phyloP scores from a whole-genome alignment of 2,797 vertebrate species.

The Anguilla pacifica region DNA sequence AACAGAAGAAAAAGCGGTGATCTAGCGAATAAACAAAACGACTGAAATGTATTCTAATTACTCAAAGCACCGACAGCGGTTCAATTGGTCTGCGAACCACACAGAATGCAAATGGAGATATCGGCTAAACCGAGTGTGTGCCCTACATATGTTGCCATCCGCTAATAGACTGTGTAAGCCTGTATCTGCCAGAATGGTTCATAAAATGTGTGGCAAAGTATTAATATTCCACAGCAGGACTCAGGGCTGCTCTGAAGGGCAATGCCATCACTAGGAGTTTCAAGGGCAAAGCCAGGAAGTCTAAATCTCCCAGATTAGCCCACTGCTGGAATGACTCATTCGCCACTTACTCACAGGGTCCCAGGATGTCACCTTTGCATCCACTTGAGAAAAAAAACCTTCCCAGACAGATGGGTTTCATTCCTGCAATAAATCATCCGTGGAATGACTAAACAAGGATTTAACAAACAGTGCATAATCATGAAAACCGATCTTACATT shows the following conservation, averaged over 20 bases:
- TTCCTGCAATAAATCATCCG: conserved; percentile 26
- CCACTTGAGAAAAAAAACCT: conserved; percentile 26
- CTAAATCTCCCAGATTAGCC: conserved; percentile 15
- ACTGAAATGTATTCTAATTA: not conserved
- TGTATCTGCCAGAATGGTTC: not conserved
- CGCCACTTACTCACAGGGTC: not conserved
- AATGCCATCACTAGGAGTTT: not conserved
- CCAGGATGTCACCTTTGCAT: not conserved
- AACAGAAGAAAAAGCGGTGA: not conserved
- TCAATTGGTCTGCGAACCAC: not conserved
- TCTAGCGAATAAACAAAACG: not conserved
- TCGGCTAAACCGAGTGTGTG: not conserved
- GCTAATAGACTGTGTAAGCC: not conserved
- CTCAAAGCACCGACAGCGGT: not conserved
- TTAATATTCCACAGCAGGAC: not conserved
- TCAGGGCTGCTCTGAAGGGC: not conserved
- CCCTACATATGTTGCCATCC: not conserved
- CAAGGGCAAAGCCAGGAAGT: not conserved
- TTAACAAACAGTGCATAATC: not conserved
- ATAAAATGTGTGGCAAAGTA: not conserved
- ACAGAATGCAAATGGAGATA: not conserved
- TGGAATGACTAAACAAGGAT: not conserved
- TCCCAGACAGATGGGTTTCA: conserved; percentile 44
- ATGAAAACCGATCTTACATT: not conserved
- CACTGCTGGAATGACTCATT: conserved; percentile 1